Percentiles rank a stretch among this genome's conserved stretches.
These are phyloP conservation scores for Anthoptus insignis DNA, from an alignment of 2,888 invertebrate species.

Conservation along the genomic window DNA sequence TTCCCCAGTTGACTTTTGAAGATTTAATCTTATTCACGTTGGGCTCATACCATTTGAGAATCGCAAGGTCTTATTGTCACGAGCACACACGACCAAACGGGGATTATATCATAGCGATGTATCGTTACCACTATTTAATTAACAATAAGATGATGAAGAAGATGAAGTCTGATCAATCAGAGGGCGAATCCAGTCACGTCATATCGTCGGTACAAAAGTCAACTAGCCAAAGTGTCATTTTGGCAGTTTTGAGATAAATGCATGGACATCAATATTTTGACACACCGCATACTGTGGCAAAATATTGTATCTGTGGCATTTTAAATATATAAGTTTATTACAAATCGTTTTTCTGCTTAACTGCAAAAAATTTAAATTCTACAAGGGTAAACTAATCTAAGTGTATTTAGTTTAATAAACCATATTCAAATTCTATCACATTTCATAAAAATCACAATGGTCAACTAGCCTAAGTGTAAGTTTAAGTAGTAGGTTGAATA, in stretches of 20 bases:
- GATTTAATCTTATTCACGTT: slow-evolving; percentile 19
- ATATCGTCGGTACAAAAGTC: slow-evolving; percentile 3
- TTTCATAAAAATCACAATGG: no score
- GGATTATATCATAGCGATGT: slow-evolving; percentile 39
- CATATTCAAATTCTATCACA: no score
- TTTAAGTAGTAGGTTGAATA: no score
- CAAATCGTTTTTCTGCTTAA: no score
- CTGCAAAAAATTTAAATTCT: no score
- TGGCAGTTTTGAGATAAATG: not conserved
- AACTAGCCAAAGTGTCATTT: not conserved
- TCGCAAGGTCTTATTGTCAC: slow-evolving; percentile 37
- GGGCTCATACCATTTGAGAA: slow-evolving; percentile 31
- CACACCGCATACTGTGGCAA: no score
- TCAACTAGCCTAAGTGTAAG: no score
- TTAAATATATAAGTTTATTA: no score
- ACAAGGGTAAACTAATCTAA: no score
- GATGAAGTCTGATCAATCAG: slow-evolving; percentile 30
- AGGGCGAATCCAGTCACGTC: slow-evolving; percentile 34
- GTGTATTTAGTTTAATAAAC: no score
- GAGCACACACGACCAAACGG: slow-evolving; percentile 35
- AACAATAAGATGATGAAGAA: slow-evolving; percentile 23
- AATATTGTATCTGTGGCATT: no score
- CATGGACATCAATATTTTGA: not conserved
- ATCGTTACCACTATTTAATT: slow-evolving; percentile 18
- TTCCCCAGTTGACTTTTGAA: slow-evolving; percentile 34